phyloP scores from a whole-genome alignment of 2,113 vertebrate genomes.

The Maccullochella peelii region DNA sequence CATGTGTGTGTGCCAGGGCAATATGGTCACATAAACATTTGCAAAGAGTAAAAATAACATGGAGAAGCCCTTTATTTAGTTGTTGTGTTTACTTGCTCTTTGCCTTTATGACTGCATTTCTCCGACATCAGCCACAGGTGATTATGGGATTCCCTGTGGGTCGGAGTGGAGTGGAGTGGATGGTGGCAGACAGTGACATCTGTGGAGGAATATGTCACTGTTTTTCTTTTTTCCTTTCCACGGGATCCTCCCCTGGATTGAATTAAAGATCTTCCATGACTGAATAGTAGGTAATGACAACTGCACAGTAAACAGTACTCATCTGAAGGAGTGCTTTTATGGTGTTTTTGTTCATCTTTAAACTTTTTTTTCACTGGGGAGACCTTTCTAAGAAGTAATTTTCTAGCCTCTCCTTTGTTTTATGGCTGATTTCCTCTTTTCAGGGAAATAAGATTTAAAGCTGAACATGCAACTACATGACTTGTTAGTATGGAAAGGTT shows the following conservation, averaged over 20 bases:
- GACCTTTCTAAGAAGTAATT: not conserved
- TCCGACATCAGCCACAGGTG: conserved; percentile 66
- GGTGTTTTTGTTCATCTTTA: conserved; percentile 15
- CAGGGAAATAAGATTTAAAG: conserved; percentile 35
- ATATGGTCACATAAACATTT: conserved; percentile 73
- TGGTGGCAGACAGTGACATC: conserved; percentile 53
- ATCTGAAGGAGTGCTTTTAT: conserved; percentile 33
- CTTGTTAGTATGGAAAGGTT: conserved; percentile 19
- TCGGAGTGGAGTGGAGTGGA: not conserved
- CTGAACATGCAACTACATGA: not conserved
- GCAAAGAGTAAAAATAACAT: conserved; percentile 73
- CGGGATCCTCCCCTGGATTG: conserved; percentile 35
- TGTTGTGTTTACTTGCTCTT: conserved; percentile 64
- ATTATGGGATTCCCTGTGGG: conserved; percentile 72
- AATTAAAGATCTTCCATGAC: conserved; percentile 54
- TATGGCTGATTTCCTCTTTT: conserved; percentile 22
- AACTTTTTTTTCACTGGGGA: not conserved
- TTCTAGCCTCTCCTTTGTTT: conserved; percentile 22
- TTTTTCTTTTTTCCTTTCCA: conserved; percentile 29
- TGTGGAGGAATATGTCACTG: conserved; percentile 49
- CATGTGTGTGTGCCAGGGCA: conserved; percentile 14
- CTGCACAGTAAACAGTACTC: conserved; percentile 37
- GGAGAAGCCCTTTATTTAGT: conserved; percentile 62
- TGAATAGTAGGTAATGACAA: conserved; percentile 49
- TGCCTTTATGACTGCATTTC: conserved; percentile 61